Conservation (phyloP, 2,888 invertebrate genomes). For the Aspidapion aeneum region DNA sequence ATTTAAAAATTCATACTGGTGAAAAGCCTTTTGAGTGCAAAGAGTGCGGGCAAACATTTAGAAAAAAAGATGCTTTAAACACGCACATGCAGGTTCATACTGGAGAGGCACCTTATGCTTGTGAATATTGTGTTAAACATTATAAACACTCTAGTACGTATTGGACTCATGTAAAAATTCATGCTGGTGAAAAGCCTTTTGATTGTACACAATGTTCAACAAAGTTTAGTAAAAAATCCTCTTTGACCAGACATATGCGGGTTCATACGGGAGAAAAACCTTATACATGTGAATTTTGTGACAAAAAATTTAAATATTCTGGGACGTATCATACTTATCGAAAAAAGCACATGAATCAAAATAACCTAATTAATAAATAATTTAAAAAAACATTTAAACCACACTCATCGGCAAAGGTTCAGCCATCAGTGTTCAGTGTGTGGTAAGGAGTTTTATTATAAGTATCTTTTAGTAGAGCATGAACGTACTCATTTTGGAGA, state of each 20-base stretch:
- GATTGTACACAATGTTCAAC: constrained; percentile 38
- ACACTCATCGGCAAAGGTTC: too few relatives aligned
- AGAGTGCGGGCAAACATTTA: constrained; percentile 51
- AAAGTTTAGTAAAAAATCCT: constrained; percentile 26
- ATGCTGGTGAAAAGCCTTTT: constrained; percentile 41
- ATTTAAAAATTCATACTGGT: constrained; percentile 48
- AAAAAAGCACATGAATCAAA: too few relatives aligned
- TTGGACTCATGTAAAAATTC: constrained; percentile 38
- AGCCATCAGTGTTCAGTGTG: too few relatives aligned
- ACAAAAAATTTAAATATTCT: constrained; percentile 28
- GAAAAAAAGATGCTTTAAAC: constrained; percentile 36
- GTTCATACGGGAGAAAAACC: constrained; percentile 53
- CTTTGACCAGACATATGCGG: constrained; percentile 45
- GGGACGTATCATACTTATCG: constrained; percentile 39
- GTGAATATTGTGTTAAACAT: constrained; percentile 38
- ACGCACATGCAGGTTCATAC: constrained; percentile 45
- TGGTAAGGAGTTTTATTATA: too few relatives aligned
- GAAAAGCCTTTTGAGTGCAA: constrained; percentile 51
- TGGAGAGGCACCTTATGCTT: constrained; percentile 36
- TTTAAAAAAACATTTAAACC: too few relatives aligned
- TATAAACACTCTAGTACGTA: constrained; percentile 39
- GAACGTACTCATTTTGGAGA: too few relatives aligned
- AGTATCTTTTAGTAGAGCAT: too few relatives aligned
- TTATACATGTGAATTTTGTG: constrained; percentile 16
- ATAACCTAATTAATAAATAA: too few relatives aligned